Evolutionary conservation across 2,797 vertebrate genomes (phyloP).

Genomic region (Cyclopterus lumpus): DNA sequence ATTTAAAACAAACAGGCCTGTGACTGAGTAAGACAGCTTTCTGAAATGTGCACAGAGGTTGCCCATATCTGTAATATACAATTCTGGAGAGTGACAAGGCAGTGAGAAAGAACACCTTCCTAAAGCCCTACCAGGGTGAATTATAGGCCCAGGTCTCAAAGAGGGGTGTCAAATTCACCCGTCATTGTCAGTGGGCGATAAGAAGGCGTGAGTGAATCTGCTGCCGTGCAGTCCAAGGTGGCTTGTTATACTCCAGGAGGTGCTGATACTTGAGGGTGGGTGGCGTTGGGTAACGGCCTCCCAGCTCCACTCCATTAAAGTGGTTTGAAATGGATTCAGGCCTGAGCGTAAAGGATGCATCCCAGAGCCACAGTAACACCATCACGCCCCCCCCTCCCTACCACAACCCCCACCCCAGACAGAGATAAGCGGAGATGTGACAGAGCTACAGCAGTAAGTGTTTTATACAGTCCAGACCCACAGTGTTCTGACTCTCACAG

Average conservation of each 20-base stretch:
- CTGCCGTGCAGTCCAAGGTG: constrained; percentile 32
- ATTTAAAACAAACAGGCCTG: constrained; percentile 51
- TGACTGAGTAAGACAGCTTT: constrained; percentile 29
- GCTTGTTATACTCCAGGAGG: constrained; percentile 35
- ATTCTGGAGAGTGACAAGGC: constrained; percentile 19
- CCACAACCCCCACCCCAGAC: constrained; percentile 17
- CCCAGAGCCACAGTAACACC: constrained; percentile 58
- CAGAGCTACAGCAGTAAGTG: constrained; percentile 48
- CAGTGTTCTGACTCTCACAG: constrained; percentile 36
- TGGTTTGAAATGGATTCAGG: constrained; percentile 58
- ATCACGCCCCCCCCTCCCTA: constrained; percentile 22
- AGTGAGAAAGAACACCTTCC: constrained; percentile 39
- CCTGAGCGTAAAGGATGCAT: constrained; percentile 60
- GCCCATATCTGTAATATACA: constrained; percentile 23
- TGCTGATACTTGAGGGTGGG: constrained; percentile 39
- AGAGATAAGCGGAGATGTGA: constrained; percentile 73
- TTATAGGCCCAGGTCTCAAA: constrained; percentile 43
- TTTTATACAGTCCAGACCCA: constrained; percentile 66
- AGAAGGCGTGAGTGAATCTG: constrained; percentile 44
- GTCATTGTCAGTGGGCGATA: constrained; percentile 52
- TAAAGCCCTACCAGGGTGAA: constrained; percentile 36
- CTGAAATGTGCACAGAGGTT: constrained; percentile 21
- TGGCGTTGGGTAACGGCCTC: constrained; percentile 28
- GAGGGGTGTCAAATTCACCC: constrained; percentile 46
- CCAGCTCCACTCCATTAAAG: constrained; percentile 55